Evolutionary conservation across 1,140 invertebrate species (phyloP), one percentile per base, ranked within the genome.

Genomic region (Drosophila varians): DNA sequence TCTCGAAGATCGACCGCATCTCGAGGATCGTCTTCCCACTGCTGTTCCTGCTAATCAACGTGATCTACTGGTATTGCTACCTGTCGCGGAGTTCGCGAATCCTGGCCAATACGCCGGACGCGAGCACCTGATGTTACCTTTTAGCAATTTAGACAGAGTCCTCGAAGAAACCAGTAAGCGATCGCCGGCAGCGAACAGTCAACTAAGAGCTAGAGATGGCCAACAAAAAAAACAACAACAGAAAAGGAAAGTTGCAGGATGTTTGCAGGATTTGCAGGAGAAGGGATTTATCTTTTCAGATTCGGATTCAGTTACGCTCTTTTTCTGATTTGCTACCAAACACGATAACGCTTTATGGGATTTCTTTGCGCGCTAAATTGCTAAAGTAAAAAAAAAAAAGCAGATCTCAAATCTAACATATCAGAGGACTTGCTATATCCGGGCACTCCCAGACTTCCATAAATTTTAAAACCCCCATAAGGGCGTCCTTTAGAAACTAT

Each of bases 11-110:
- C 42, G 96, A 96, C 90, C 92, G 94, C 7, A 93, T 94, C 8
- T 96, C 95, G 14, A 91, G 96, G 11, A 92, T 96, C 21, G 93
- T 96, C 21, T 96, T 96, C 88, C 96, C 96, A 1, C 68, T 96
- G 31, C 92, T 95, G 25, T 96, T 96, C 79, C 88, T 96, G 3
- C 92, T 94, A 16, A 95, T 96, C 55, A 96, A 96, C 90, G 90
- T 96, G 40, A 95, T 96, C 90, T 96, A 96, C 82, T 96, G 96
- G 96, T 95, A 94, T 74, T 94, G 93, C 1, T 96, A 96, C 83
- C 91, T 96, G 21, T 93, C 94, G 45, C 92, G 94, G 53, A 94
- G 94, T 76, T 93, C 94, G 64, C 77, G 94, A 38, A 89, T 89
- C 11, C 40, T 90, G 71, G 78, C 89, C 60, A 84, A 77, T 46